Evolutionary conservation across 2,797 vertebrate species (phyloP).

Genomic region (Melanogrammus aeglefinus): DNA sequence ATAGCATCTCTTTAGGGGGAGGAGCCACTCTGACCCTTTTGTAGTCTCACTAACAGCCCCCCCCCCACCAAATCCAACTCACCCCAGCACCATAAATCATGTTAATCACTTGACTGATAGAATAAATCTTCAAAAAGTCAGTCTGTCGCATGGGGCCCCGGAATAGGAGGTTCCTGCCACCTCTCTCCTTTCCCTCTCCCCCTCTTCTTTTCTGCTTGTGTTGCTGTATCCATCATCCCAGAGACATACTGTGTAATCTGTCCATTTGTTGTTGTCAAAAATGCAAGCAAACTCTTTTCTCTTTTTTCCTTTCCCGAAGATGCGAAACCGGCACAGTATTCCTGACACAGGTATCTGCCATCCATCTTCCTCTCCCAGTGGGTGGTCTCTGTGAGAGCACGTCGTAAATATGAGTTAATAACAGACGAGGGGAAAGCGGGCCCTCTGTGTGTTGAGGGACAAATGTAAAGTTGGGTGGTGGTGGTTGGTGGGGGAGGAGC

Average conservation of each 20-base stretch:
- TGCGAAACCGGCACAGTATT: slow-evolving; percentile 52
- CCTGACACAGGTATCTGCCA: slow-evolving; percentile 61
- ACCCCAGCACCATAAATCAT: slow-evolving; percentile 78
- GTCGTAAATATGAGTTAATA: slow-evolving; percentile 54
- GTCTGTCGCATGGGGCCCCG: slow-evolving; percentile 53
- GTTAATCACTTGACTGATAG: slow-evolving; percentile 84
- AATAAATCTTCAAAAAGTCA: slow-evolving; percentile 79
- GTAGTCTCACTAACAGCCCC: slow-evolving; percentile 80
- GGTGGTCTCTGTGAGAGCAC: slow-evolving; percentile 62
- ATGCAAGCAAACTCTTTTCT: slow-evolving; percentile 24
- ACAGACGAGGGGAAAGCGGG: slow-evolving; percentile 58
- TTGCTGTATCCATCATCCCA: slow-evolving; percentile 69
- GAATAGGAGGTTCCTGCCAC: slow-evolving; percentile 67
- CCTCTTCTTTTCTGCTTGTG: slow-evolving; percentile 44
- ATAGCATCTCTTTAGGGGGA: slow-evolving; percentile 76
- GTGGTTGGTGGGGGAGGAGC: neutral
- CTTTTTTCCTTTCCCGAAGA: slow-evolving; percentile 49
- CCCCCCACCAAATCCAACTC: slow-evolving; percentile 70
- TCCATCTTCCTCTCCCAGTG: slow-evolving; percentile 70
- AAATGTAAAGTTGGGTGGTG: slow-evolving; percentile 12
- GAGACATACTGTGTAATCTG: slow-evolving; percentile 75
- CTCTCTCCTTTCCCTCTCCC: slow-evolving; percentile 61
- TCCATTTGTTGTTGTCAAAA: slow-evolving; percentile 72
- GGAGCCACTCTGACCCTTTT: slow-evolving; percentile 65
- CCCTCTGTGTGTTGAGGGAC: slow-evolving; percentile 50